Evolutionary conservation across 23 tunicate species (phyloP), one percentile per base, ranked within the genome.

Genomic region (Styela clava): DNA sequence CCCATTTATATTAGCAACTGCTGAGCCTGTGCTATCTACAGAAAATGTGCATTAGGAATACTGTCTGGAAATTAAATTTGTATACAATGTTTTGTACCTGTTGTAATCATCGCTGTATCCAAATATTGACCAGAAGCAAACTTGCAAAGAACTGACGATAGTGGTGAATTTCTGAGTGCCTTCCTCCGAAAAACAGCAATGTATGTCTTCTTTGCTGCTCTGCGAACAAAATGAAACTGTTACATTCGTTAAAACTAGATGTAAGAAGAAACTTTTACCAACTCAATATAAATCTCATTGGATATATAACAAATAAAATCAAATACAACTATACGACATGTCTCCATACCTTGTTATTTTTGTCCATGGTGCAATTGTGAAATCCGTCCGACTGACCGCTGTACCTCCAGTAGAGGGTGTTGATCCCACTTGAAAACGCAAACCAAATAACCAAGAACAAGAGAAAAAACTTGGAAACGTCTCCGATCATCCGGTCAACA

Each of bases 361-460:
- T 44, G 56, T 44, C 12, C 56, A 7, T 44, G 7, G 56, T 44
- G 56, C 56, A 44, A 44, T 44, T 44, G n/a, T n/a, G n/a, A 44
- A 44, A 2, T 2, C 34, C 35, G 35, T 71, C 35, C 34, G 35
- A 71, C 3, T 2, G 5, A 3, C 77, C 77, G 24, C 35, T 71
- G 35, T 71, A 76, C 29, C 81, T 76, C 37, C 65, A 52, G 1
- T 32, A 76, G 5, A 76, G 64, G 0, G 81, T 76, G 67, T 52
- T 76, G 64, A 76, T 44, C n/a, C 81, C 81, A 26, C 81, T 76
- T 12, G 81, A 76, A 44, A 76, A 76, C 24, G 81, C 81, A 29
- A 76, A 76, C 81, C 81, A 76, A 29, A 76, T n/a, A 44, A 76
- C 64, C 27, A 76, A 24, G 65, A 76, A 76, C 26, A 76, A 21